phyloP scores from a whole-genome alignment of 2,888 invertebrate genomes.

The Platerodrilus igneus region DNA sequence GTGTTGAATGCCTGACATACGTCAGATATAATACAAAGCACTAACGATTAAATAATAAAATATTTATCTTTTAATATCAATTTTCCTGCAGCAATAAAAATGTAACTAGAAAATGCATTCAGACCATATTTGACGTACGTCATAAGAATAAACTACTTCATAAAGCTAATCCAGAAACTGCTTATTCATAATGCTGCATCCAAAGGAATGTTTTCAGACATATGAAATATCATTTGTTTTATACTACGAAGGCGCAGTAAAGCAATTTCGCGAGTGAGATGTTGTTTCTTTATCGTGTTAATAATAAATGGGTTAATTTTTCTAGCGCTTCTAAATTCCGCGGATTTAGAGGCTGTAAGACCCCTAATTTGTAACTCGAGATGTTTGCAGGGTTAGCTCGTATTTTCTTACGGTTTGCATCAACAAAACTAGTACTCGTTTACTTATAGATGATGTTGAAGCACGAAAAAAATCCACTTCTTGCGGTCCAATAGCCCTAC shows the following conservation, averaged over 20 bases:
- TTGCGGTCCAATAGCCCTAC: too few relatives aligned
- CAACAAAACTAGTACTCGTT: constrained; percentile 7
- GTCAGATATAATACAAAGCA: too few relatives aligned
- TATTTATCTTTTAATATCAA: too few relatives aligned
- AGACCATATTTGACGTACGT: too few relatives aligned
- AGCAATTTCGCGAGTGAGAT: constrained; percentile 41
- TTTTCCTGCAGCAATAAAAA: too few relatives aligned
- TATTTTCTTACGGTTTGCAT: constrained; percentile 13
- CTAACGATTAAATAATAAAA: too few relatives aligned
- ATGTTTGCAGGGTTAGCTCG: constrained; percentile 39
- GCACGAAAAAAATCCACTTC: constrained; percentile 15
- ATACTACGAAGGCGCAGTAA: constrained; percentile 36
- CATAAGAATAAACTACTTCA: too few relatives aligned
- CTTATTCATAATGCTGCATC: constrained; percentile 38
- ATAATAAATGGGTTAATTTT: constrained; percentile 49
- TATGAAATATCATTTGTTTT: constrained; percentile 37
- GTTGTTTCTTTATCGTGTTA: constrained; percentile 43
- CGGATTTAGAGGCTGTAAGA: constrained; percentile 34
- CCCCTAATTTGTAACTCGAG: constrained; percentile 45
- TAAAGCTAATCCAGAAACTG: constrained; percentile 39
- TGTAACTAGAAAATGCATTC: too few relatives aligned
- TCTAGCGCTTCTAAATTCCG: constrained; percentile 44
- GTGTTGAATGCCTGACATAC: too few relatives aligned
- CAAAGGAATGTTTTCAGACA: constrained; percentile 32
- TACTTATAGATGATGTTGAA: constrained; percentile 23